phyloP scores from a whole-genome alignment of 2,113 vertebrate genomes.

The Crypturellus undulatus region DNA sequence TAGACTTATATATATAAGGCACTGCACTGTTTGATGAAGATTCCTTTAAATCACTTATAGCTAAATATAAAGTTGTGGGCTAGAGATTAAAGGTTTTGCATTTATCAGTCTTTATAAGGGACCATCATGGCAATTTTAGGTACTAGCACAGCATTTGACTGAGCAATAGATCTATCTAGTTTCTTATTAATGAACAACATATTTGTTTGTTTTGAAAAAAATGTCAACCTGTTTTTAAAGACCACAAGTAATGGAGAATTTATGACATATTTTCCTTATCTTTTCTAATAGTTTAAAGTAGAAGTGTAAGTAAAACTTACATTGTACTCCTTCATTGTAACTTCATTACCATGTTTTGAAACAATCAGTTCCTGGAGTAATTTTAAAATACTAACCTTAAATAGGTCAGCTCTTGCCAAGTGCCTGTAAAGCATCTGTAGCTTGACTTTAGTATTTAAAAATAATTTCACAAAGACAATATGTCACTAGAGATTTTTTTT shows the following conservation, averaged over 20 bases:
- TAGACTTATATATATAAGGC: background rate
- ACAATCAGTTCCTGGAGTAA: background rate
- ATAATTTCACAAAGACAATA: background rate
- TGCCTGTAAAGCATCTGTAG: background rate
- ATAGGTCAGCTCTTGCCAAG: background rate
- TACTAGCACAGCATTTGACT: background rate
- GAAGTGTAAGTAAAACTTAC: background rate
- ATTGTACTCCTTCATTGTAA: background rate
- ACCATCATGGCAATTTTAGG: background rate
- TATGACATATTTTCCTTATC: background rate
- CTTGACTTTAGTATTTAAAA: slow-evolving; percentile 11
- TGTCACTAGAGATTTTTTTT: background rate
- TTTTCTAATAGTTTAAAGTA: background rate
- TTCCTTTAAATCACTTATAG: background rate
- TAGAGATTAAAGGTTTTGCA: background rate
- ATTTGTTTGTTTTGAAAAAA: too few relatives aligned
- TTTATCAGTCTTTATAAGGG: background rate
- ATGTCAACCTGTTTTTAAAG: background rate
- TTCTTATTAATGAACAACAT: background rate
- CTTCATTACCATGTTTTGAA: background rate
- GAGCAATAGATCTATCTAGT: fast-evolving
- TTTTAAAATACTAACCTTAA: background rate
- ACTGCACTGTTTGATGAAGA: slow-evolving; percentile 17
- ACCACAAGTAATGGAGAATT: background rate
- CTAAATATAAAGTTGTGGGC: background rate